A percentile compares a stretch with the other conserved stretches of the same genome.
Conservation (phyloP, 2,797 vertebrate species). For the Microhierax caerulescens region DNA sequence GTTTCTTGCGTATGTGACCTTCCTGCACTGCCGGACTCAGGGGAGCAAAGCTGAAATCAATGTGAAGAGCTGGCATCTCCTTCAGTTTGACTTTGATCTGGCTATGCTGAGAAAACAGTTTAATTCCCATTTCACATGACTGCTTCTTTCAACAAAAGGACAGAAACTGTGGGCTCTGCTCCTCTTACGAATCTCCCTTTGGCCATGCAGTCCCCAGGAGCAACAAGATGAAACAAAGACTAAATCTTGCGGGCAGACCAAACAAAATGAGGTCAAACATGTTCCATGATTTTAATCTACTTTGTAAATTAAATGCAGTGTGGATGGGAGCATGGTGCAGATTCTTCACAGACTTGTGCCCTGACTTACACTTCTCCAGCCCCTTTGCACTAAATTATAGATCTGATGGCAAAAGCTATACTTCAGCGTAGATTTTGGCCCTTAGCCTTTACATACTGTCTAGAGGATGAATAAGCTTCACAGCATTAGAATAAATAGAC, state of each 20-base stretch:
- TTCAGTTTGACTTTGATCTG: constrained; percentile 22
- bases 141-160: background rate
- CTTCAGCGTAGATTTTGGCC: constrained; percentile 28
- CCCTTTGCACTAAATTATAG: background rate
- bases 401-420: background rate
- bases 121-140: constrained; percentile 19
- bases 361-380: background rate
- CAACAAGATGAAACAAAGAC: background rate
- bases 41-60: constrained; percentile 50
- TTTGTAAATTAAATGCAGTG: constrained; percentile 10
- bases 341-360: background rate
- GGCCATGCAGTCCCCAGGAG: background rate
- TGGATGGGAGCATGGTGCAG: background rate
- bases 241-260: constrained; percentile 13
- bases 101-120: background rate
- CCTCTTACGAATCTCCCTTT: background rate
- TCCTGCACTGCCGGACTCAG: background rate
- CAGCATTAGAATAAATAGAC: constrained; percentile 47
- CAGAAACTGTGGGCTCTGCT: background rate
- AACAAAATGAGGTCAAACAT: background rate
- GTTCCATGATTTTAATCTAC: background rate
- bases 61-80: constrained; percentile 45
- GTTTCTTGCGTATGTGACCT: constrained; percentile 30
- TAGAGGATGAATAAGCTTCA: constrained; percentile 29
- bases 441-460: constrained; percentile 4